Base-by-base conservation (phyloP, 1,140 invertebrate genomes). In the Helicorthomorpha holstii region DNA sequence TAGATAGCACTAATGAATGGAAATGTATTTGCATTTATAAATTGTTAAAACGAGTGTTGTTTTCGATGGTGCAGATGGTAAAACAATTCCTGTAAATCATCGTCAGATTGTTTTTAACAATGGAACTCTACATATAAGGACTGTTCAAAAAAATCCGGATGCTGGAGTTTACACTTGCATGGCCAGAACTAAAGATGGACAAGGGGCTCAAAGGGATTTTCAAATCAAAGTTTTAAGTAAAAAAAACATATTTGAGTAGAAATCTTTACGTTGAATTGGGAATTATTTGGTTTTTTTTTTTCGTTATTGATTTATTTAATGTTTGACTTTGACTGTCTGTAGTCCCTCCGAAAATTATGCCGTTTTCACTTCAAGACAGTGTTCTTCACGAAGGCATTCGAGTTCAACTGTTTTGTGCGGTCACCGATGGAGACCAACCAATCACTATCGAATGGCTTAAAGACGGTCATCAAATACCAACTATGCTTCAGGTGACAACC, bases 141-240 rank as follows among this genome's bases (percentile, higher is more conserved):
- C 91, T 64, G 87, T 96, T 1, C 90, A 95, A 67, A 75, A 87
- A 25, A 76, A 78, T 57, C 83, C 85, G 50, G 93, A 97, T 69
- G 86, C 93, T 64, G 91, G 92, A 1, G 85, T 82, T 1, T 96
- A 96, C 70, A 90, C 84, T 0, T 97, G 93, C 66, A 85, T 90
- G 2, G 91, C 89, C 4, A 81, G 82, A 61, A 93, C 90, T 67
- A 76, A 81, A 45, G 85, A 92, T 65, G 87, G 86, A 42, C 89
- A 89, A 69, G 85, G 79, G 54, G 86, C 85, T 26, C 74, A 83
- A 57, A 82, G 83, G 61, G 83, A 80, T 49, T 72, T 96, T 10
- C 87, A 90, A 76, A 82, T 97, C 46, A 84, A 86, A 81, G 89
- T 96, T 27, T 89, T 95, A 82, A 90, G 92, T 96, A 77, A 83